Conservation (phyloP, 2,797 vertebrate genomes). For the Columba guinea region DNA sequence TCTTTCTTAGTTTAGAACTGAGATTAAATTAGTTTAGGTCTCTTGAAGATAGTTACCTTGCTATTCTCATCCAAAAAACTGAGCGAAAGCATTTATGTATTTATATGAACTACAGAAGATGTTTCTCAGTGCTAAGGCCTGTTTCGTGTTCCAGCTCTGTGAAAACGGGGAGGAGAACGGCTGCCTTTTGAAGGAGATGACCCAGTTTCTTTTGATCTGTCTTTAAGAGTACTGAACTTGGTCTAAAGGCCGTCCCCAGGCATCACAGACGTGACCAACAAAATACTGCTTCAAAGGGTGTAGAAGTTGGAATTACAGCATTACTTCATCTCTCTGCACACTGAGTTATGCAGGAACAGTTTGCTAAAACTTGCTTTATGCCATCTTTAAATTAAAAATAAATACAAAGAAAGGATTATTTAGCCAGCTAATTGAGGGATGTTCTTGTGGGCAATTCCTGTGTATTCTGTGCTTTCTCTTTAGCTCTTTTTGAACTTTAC, state of each 20-base stretch:
- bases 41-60: not conserved
- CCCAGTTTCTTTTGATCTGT: slow-evolving; percentile 41
- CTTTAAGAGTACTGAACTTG: not conserved
- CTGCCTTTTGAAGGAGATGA: slow-evolving; percentile 12
- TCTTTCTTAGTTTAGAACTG: not conserved
- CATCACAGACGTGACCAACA: not conserved
- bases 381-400: slow-evolving; percentile 22
- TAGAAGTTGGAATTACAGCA: slow-evolving; percentile 20
- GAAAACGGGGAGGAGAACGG: not conserved
- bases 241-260: slow-evolving; percentile 29
- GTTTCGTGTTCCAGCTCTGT: not conserved
- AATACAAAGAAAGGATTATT: not conserved
- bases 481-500: not conserved
- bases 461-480: not conserved
- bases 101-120: not conserved
- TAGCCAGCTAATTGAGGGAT: not conserved
- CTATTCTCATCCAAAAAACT: not conserved
- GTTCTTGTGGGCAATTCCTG: not conserved
- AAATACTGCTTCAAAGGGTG: slow-evolving; percentile 45
- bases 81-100: not conserved
- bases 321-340: slow-evolving; percentile 6
- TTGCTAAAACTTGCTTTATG: slow-evolving; percentile 8
- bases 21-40: not conserved
- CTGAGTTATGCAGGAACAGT: not conserved
- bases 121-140: not conserved